Conservation (phyloP, 2,113 vertebrate genomes). For the Hiodon tergisus region DNA sequence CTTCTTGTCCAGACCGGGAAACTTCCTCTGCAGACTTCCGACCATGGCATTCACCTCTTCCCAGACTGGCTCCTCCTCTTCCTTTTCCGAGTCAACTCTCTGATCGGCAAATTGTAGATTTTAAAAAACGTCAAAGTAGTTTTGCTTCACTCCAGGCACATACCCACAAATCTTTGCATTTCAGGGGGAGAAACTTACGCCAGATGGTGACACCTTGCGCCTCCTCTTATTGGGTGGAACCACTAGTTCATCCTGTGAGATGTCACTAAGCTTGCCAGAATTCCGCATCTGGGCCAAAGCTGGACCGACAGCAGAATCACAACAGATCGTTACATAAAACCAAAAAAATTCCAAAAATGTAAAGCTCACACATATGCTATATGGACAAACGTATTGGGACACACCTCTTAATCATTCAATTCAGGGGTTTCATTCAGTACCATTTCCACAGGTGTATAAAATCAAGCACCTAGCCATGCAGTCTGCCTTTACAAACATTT, state of each 20-base stretch:
- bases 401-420: too few species aligned
- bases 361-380: too few species aligned
- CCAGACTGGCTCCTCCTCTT: conserved; percentile 59
- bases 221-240: conserved; percentile 63
- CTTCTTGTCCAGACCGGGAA: conserved; percentile 80
- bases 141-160: too few species aligned
- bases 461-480: too few species aligned
- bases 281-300: conserved; percentile 69
- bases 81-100: conserved; percentile 43
- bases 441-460: too few species aligned
- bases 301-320: conserved; percentile 20
- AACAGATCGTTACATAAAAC: background rate
- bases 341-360: too few species aligned
- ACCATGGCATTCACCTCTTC: conserved; percentile 78
- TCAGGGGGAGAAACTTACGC: too few species aligned
- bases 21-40: conserved; percentile 74
- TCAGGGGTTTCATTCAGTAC: too few species aligned
- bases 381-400: too few species aligned
- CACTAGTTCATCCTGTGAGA: conserved; percentile 45
- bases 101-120: conserved; percentile 32
- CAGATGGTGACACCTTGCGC: conserved; percentile 30
- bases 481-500: too few species aligned
- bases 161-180: too few species aligned
- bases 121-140: too few species aligned
- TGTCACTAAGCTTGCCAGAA: conserved; percentile 48